These are phyloP conservation scores for Crocodylus rhombifer DNA, from an alignment of 2,797 vertebrate genomes.

Conservation along the genomic window DNA sequence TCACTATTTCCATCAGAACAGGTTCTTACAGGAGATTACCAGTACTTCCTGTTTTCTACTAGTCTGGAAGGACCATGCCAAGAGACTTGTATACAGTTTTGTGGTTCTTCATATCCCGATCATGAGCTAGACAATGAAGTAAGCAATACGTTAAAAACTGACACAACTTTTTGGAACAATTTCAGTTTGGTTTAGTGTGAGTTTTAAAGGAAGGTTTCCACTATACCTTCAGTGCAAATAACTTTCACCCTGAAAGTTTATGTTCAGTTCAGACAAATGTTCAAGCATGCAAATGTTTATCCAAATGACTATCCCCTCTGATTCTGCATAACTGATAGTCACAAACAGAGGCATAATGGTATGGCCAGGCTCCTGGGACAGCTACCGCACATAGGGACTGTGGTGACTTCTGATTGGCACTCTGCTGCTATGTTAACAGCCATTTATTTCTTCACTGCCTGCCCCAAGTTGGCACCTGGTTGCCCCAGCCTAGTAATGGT, in stretches of 20 bases:
- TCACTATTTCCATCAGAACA: neutral
- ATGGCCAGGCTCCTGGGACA: no score
- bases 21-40: neutral
- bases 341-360: no score
- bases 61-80: neutral
- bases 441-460: no score
- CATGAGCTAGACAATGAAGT: neutral
- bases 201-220: neutral
- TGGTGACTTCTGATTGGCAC: no score
- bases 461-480: no score
- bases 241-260: neutral
- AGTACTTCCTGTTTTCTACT: neutral
- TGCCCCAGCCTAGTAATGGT: no score
- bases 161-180: neutral
- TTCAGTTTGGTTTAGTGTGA: neutral
- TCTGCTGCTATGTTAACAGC: no score
- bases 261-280: neutral
- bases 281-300: neutral
- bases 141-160: neutral
- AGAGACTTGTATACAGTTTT: fast-evolving
- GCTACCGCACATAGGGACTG: no score
- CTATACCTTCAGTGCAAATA: neutral
- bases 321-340: neutral
- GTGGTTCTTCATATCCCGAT: neutral
- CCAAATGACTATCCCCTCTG: neutral